Conservation (phyloP, 2,888 invertebrate species). For the Ennomos quercinarius region DNA sequence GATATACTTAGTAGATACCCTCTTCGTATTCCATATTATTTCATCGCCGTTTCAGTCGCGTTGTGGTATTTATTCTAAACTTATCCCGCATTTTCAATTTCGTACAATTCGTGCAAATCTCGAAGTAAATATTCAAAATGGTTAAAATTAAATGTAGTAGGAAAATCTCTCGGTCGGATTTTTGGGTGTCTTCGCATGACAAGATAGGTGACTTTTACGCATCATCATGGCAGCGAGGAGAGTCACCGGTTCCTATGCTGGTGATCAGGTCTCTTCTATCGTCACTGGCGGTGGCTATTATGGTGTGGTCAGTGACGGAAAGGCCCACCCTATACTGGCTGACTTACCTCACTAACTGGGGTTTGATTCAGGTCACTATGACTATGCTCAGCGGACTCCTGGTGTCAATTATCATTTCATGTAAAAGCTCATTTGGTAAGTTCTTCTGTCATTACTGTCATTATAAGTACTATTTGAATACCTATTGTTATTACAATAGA, state of each 20-base stretch:
- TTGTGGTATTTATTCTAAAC: conserved; percentile 46
- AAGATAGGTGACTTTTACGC: conserved; percentile 71
- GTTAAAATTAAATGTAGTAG: conserved; percentile 76
- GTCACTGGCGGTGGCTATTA: conserved; percentile 54
- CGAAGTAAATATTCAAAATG: conserved; percentile 55
- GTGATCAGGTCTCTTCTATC: conserved; percentile 60
- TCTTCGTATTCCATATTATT: conserved; percentile 47
- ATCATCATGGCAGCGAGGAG: conserved; percentile 77
- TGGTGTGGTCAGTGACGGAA: conserved; percentile 64
- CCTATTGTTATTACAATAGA: no score
- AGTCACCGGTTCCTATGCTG: conserved; percentile 68
- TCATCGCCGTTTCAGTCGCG: conserved; percentile 44
- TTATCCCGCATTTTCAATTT: conserved; percentile 32
- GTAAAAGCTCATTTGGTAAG: conserved; percentile 60
- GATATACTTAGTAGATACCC: conserved; percentile 49
- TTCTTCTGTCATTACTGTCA: conserved; percentile 21
- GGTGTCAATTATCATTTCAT: conserved; percentile 58
- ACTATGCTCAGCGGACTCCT: conserved; percentile 59
- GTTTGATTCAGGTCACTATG: conserved; percentile 59
- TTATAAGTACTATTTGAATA: no score
- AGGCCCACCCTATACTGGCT: conserved; percentile 60
- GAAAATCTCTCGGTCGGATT: conserved; percentile 62
- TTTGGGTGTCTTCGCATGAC: conserved; percentile 72
- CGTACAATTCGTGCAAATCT: conserved; percentile 5
- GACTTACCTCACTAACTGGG: conserved; percentile 79